A percentile compares a stretch with the other conserved stretches of the same genome.
Conservation (phyloP, 2,113 vertebrate genomes). For the Charadrius vociferus region DNA sequence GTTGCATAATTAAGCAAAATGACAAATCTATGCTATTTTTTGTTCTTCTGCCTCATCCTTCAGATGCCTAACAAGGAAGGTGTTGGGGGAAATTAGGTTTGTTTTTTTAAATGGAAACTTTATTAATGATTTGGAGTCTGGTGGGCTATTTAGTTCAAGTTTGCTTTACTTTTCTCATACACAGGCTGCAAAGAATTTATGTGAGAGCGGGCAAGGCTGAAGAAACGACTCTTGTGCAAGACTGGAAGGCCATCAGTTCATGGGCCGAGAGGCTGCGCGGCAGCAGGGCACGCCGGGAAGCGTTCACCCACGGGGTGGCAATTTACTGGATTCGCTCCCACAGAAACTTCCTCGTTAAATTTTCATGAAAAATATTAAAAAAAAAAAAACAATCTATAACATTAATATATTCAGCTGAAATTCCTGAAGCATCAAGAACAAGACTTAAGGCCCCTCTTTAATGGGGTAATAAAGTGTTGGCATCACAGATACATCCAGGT, state of each 20-base stretch:
- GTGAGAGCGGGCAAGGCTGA: not conserved
- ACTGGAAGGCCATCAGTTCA: not conserved
- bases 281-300: accelerated
- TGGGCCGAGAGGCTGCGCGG: accelerated
- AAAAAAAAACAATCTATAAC: not conserved
- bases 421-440: not conserved
- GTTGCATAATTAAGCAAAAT: not conserved
- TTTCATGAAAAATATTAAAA: not conserved
- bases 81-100: accelerated
- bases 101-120: not conserved
- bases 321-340: not conserved
- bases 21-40: not conserved
- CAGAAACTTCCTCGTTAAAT: not conserved
- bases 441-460: accelerated
- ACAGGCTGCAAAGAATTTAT: not conserved
- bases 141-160: no score
- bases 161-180: not conserved
- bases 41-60: not conserved
- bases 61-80: not conserved
- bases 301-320: accelerated
- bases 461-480: accelerated
- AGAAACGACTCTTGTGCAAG: not conserved
- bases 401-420: not conserved
- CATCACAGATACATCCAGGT: not conserved
- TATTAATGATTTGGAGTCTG: not conserved